Base-by-base conservation (phyloP, 1,140 invertebrate genomes). In the Dicyema japonicum region DNA sequence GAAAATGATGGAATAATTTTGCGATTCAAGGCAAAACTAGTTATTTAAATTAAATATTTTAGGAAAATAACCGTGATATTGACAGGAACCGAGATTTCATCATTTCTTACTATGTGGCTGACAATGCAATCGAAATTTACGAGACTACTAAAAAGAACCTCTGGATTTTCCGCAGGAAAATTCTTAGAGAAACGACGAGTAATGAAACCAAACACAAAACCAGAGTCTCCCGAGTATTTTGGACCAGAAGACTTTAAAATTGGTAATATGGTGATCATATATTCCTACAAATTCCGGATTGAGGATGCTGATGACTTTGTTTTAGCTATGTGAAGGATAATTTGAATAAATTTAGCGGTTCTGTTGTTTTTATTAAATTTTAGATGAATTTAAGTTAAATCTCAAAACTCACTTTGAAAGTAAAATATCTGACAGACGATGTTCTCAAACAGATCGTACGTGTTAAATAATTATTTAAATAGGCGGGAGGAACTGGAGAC, bases 1-100 rank as follows among this genome's bases (percentile, higher is more conserved):
- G 47, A 63, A 38, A 66, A 66, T 38, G 67, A 72, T 38, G 62
- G 63, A 37, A 41, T 47, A 38, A 42, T 48, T n/a, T 41, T 58
- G 1, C 38, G 54, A 38, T 58, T 50, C 38, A 51, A 52, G 33
- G 56, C 51, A n/a, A 37, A 46, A 11, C 44, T 52, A 41, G 47
- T 48, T 33, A 37, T 17, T 3, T 11, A 2, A 2, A 18, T 30
- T n/a, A 14, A 8, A 19, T 18, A 25, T n/a, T 34, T 5, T 29
- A 48, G 46, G 46, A 49, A 30, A 39, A 42, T 4, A 36, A 43
- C 7, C 34, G 38, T 21, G 40, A 42, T 22, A 47, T 47, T 22
- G 43, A 50, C 34, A 39, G 38, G 25, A 40, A 40, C n/a, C 38
- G 48, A 11, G 32, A 45, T 12, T 53, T 53, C 35, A 48, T 53